Conservation (phyloP, 2,797 vertebrate species). For the Acanthopagrus latus region DNA sequence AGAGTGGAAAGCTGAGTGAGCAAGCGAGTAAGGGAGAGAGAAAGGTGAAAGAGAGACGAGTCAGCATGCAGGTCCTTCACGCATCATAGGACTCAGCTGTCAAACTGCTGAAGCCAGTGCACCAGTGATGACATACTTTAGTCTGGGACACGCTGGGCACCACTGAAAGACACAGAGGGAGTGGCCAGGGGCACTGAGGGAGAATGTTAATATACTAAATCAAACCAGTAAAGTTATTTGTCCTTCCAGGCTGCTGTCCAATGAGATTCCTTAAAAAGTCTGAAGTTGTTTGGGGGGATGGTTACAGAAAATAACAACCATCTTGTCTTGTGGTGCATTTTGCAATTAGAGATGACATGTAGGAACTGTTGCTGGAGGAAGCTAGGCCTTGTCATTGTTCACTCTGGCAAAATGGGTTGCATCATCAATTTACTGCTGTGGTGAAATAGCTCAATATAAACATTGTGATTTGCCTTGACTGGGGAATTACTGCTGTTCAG, state of each 20-base stretch:
- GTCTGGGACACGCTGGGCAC: conserved; percentile 4
- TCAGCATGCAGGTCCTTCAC: conserved; percentile 59
- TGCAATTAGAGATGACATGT: neutral
- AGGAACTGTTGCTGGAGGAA: neutral
- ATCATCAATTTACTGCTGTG: neutral
- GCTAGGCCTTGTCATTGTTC: neutral
- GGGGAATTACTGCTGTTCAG: neutral
- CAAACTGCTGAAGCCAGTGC: conserved; percentile 35
- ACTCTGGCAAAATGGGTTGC: too few relatives aligned
- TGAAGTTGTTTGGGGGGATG: neutral
- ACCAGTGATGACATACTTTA: conserved; percentile 47
- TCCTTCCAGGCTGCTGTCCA: neutral
- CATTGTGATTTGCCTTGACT: neutral
- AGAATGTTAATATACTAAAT: conserved; percentile 21
- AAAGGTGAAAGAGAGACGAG: conserved; percentile 11
- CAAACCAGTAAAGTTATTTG: conserved; percentile 24
- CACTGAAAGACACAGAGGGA: conserved; percentile 12
- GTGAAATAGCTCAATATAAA: neutral
- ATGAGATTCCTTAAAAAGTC: conserved; percentile 10
- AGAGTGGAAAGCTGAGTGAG: neutral
- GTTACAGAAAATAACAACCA: neutral
- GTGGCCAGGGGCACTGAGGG: neutral
- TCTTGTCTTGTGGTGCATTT: neutral
- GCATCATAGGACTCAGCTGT: conserved; percentile 52
- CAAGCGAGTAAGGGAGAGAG: neutral